Conservation (phyloP, 1,140 invertebrate genomes). For the Plodia interpunctella region DNA sequence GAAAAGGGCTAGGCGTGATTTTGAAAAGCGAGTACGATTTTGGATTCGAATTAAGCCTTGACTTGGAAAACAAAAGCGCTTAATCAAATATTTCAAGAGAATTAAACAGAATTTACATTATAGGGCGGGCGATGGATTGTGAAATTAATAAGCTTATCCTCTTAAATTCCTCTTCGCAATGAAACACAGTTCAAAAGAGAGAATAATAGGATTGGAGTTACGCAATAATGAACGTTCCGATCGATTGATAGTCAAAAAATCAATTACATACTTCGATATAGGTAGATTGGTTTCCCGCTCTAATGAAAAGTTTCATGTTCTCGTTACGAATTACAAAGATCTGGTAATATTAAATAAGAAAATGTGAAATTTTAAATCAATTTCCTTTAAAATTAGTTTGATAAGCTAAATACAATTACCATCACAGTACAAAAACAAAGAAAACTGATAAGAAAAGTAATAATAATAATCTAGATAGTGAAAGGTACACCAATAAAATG, state of each 20-base stretch:
- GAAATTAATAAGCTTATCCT: not conserved
- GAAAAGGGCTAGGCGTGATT: not conserved
- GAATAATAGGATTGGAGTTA: slow-evolving; percentile 31
- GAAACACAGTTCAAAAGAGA: slow-evolving; percentile 11
- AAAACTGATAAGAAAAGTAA: slow-evolving; percentile 16
- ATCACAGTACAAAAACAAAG: not conserved
- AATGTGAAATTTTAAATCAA: no score
- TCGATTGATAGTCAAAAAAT: slow-evolving; percentile 32
- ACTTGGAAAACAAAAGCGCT: slow-evolving; percentile 13
- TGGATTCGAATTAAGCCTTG: not conserved
- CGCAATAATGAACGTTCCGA: slow-evolving; percentile 34
- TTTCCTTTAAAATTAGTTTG: no score
- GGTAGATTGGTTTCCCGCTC: slow-evolving; percentile 17
- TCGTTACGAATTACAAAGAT: slow-evolving; percentile 23
- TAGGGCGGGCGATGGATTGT: not conserved
- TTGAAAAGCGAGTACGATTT: not conserved
- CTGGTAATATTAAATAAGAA: no score
- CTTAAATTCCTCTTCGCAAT: not conserved
- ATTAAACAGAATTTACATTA: slow-evolving; percentile 8
- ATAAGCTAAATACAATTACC: no score
- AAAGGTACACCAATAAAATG: slow-evolving; percentile 23
- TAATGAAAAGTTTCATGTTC: slow-evolving; percentile 30
- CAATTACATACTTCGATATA: slow-evolving; percentile 28
- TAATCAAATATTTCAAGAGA: slow-evolving; percentile 9
- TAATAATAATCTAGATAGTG: slow-evolving; percentile 24